These are phyloP conservation scores for Byasa hedistus DNA, from an alignment of 2,888 invertebrate species.

Conservation along the genomic window DNA sequence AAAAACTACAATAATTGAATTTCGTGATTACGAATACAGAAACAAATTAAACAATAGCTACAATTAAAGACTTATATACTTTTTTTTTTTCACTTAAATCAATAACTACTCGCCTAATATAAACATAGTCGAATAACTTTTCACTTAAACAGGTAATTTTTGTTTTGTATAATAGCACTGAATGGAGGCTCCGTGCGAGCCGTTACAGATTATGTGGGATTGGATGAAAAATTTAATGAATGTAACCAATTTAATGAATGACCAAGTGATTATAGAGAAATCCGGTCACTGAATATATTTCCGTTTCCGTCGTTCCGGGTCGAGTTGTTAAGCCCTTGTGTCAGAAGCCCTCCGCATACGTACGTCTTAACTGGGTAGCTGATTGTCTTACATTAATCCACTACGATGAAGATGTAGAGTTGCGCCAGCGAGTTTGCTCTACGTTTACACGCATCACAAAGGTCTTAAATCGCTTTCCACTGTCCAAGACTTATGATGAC, in stretches of 20 bases:
- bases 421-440: constrained; percentile 8
- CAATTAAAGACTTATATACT: constrained; percentile 42
- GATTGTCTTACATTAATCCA: constrained; percentile 2
- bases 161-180: constrained; percentile 60
- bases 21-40: constrained; percentile 45
- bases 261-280: constrained; percentile 1
- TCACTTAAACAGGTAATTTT: constrained; percentile 53
- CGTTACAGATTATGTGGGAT: not conserved
- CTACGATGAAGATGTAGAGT: constrained; percentile 4
- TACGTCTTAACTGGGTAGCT: not conserved
- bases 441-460: not conserved
- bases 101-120: constrained; percentile 51
- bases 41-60: constrained; percentile 44
- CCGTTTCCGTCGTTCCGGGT: not conserved
- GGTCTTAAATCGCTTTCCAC: not conserved
- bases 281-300: constrained; percentile 6
- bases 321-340: constrained; percentile 13
- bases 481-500: not conserved
- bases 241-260: not conserved
- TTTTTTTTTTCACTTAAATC: constrained; percentile 31
- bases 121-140: constrained; percentile 58
- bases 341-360: not conserved
- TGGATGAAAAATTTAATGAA: not conserved
- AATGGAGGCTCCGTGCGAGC: constrained; percentile 7
- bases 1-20: constrained; percentile 55